A percentile compares a stretch with the other conserved stretches of the same genome.
phyloP scores from a whole-genome alignment of 2,888 invertebrate species.

The Cryptocheilus praepositus region DNA sequence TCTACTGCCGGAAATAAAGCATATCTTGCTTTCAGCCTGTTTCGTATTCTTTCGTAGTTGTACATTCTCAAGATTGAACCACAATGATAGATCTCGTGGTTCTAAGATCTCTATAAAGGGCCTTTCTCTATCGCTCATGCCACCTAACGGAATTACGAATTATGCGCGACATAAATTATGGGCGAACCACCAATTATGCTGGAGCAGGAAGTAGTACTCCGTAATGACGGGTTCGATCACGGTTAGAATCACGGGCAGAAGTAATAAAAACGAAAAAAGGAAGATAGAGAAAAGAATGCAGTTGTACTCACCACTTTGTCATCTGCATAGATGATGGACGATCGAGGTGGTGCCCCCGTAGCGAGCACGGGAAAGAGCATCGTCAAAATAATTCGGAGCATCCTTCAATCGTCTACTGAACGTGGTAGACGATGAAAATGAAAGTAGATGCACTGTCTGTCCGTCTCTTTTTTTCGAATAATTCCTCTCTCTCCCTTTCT shows the following conservation, averaged over 20 bases:
- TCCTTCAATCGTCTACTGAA: conserved; percentile 29
- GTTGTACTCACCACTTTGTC: conserved; percentile 67
- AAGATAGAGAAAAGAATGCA: background rate
- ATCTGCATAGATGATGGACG: conserved; percentile 62
- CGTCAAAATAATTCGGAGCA: conserved; percentile 43
- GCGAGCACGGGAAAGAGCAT: conserved; percentile 43
- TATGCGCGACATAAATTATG: too few relatives aligned
- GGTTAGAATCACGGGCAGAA: background rate
- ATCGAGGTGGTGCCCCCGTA: conserved; percentile 49
- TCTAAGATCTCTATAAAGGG: too few relatives aligned
- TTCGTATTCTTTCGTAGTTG: too few relatives aligned
- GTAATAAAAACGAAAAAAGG: background rate
- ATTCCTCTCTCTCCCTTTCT: conserved; percentile 4
- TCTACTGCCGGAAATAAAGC: too few relatives aligned
- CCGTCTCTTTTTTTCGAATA: conserved; percentile 8
- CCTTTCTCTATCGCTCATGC: too few relatives aligned
- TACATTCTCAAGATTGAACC: too few relatives aligned
- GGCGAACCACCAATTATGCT: too few relatives aligned
- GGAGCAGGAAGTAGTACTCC: too few relatives aligned
- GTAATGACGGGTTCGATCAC: too few relatives aligned
- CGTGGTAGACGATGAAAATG: background rate
- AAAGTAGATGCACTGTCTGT: background rate
- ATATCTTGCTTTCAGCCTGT: too few relatives aligned
- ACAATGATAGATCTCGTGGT: too few relatives aligned
- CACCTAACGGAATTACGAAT: too few relatives aligned